Percentiles rank a stretch among this genome's conserved stretches.
Evolutionary conservation across 2,797 vertebrate genomes (phyloP).

Genomic region (Heterohyrax brucei): DNA sequence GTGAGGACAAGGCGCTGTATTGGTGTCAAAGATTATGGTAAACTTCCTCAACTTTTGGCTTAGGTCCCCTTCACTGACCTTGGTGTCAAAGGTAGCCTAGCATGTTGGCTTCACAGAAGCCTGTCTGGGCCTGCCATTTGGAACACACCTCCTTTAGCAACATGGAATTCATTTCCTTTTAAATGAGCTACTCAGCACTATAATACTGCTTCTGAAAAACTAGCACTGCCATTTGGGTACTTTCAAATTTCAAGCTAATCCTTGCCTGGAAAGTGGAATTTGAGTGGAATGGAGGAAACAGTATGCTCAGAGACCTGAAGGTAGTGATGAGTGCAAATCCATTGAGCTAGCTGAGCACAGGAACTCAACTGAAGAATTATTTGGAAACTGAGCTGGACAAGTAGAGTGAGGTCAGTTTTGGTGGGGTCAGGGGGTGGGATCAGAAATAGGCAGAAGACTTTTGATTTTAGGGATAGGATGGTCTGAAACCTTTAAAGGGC

Average conservation of each 20-base stretch:
- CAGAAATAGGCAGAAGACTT: constrained; percentile 37
- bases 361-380: neutral
- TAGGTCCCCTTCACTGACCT: neutral
- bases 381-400: neutral
- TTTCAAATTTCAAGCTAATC: constrained; percentile 13
- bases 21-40: neutral
- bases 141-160: constrained; percentile 33
- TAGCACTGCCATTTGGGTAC: neutral
- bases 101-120: constrained; percentile 1
- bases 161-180: constrained; percentile 58
- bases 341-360: neutral
- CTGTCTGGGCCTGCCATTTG: constrained; percentile 1
- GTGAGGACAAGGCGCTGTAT: neutral
- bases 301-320: constrained; percentile 10
- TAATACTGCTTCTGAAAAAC: constrained; percentile 31
- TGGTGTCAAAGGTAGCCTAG: neutral
- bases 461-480: constrained; percentile 7
- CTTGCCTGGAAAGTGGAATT: constrained; percentile 43
- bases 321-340: constrained; percentile 5
- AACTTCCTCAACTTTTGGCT: neutral
- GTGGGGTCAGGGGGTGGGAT: neutral
- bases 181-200: constrained; percentile 11
- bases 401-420: neutral
- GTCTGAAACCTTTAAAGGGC: constrained; percentile 33
- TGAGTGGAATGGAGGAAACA: neutral